Base-by-base conservation (phyloP, 2,113 vertebrate species). In the Lichenostomus cassidix region DNA sequence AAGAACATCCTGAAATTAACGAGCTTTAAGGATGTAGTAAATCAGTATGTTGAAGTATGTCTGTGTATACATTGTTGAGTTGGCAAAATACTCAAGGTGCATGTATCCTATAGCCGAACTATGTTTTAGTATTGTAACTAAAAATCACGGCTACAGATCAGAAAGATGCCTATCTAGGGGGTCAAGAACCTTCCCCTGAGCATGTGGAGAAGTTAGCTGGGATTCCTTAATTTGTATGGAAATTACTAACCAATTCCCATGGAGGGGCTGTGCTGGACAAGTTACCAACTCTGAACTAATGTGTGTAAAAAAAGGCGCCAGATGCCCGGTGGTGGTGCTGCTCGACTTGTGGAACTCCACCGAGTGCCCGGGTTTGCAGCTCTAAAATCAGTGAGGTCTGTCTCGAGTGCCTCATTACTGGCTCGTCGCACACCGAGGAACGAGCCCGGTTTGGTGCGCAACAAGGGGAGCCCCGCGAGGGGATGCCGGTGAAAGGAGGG, bases 231-330 rank as follows among this genome's bases (percentile, higher is more conserved):
- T 0, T 22, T 13, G 18, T 31, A 28, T 16, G 37, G 19, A 52
- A 50, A 23, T 17, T 23, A 24, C 5, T 7, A 24, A 29, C 7
- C 29, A 29, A 4, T 7, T 9, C 15, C 7, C 13, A 0, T 0
- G 4, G 25, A 4, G 5, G 12, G 12, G 37, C 19, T 23, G 29
- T n/a, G 44, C 52, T 28, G 16, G 20, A 24, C n/a, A 29, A 35
- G 4, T 25, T 12, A 25, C 46, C 14, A 11, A 6, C 33, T 20
- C 29, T 5, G 12, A 20, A 25, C 39, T 60, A n/a, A 33, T 5
- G 20, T 8, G 44, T 4, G 0, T 5, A 5, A 11, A 2, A 1
- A 21, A 46, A 2, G 39, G 28, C 10, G 4, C 4, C 19, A 23
- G 46, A 5, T 19, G 22, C 37, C 17, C 21, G 2, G 11, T 17